Base-by-base conservation (phyloP, 2,888 invertebrate genomes). In the Drosophila silvestris region DNA sequence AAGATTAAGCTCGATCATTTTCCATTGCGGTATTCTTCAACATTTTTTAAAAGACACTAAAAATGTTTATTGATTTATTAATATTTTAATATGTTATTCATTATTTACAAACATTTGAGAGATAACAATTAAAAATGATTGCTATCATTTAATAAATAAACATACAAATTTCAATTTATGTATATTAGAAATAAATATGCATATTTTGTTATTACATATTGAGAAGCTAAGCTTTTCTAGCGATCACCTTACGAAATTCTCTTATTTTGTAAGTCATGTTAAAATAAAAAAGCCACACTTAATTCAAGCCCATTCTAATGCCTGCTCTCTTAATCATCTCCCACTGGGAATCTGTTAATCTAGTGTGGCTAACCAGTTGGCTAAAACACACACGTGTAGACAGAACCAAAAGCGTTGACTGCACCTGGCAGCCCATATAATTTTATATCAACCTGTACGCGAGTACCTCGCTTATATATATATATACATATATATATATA, bases 341-440 rank as follows among this genome's bases (percentile, higher is more conserved):
- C 39, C 22, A n/a, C 50, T 51, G 51, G 47, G 39, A 56, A 41
- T 16, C 66, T 60, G 71, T 88, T 83, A 85, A 71, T 79, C 66
- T 69, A 39, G 60, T 60, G 65, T 51, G 69, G 70, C 67, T 52
- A 66, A 59, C 73, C 61, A 44, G 30, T 32, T 44, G 30, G 30
- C 60, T 32, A 51, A 59, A 44, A 58, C 58, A 26, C 53, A 67
- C 61, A 70, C 67, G 70, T 67, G 65, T 62, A 51, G 70, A 72
- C 52, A 72, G 52, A 77, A 74, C 54, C 81, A 69, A 68, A 75
- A 71, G 91, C 87, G 91, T 89, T 90, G 87, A 85, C 74, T 89
- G 78, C 78, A 85, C 67, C 86, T 88, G 90, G 80, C 81, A 83
- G 73, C 70, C 66, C 87, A 91, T 91, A 89, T 78, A 78, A 91